Conservation (phyloP, 2,113 vertebrate genomes). For the Strix aluco region DNA sequence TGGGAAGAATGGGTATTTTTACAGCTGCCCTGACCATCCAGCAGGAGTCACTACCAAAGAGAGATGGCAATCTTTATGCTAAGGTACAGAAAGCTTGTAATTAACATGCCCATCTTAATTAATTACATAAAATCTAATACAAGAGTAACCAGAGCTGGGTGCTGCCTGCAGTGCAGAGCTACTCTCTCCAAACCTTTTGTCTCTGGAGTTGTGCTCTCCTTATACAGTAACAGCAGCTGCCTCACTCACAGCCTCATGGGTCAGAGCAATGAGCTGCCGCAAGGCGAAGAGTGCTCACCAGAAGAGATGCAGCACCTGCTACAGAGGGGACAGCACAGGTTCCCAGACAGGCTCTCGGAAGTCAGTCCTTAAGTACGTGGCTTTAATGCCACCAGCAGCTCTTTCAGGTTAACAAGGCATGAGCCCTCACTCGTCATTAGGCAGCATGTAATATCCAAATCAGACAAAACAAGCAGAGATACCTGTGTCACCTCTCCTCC, state of each 20-base stretch:
- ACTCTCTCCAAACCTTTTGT: neutral
- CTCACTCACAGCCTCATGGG: rapidly evolving
- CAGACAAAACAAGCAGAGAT: neutral
- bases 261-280: neutral
- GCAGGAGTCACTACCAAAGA: neutral
- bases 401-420: neutral
- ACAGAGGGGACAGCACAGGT: neutral
- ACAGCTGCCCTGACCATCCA: neutral
- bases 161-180: neutral
- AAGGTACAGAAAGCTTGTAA: neutral
- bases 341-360: neutral
- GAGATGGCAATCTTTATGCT: neutral
- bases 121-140: conserved; percentile 12
- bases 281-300: neutral
- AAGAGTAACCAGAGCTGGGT: neutral
- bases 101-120: neutral
- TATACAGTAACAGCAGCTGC: neutral
- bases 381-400: neutral
- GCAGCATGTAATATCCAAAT: neutral
- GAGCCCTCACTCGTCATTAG: neutral
- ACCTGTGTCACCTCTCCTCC: neutral
- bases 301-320: neutral
- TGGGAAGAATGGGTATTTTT: neutral
- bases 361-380: neutral
- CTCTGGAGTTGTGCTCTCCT: neutral